phyloP scores from a whole-genome alignment of 1,140 invertebrate genomes.

The Aphaenogaster rudis region DNA sequence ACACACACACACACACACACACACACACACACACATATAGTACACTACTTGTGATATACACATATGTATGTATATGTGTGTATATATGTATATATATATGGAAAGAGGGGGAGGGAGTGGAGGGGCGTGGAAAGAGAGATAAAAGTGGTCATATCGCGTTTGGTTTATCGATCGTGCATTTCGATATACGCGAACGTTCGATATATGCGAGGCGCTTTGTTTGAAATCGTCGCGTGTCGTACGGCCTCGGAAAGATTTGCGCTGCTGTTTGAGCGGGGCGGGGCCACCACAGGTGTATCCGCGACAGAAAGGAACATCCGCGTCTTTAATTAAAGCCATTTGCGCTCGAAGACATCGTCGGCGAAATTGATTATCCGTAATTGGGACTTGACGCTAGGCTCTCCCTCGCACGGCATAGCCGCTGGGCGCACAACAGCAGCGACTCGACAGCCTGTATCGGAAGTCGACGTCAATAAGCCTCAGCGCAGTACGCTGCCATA shows the following conservation, averaged over 20 bases:
- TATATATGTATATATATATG: neutral
- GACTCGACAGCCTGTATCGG: constrained; percentile 71
- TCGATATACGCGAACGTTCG: constrained; percentile 14
- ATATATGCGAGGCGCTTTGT: constrained; percentile 1
- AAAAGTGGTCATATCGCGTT: constrained; percentile 47
- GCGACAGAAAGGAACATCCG: constrained; percentile 64
- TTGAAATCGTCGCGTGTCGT: constrained; percentile 33
- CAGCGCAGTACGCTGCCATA: constrained; percentile 44
- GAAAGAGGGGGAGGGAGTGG: neutral
- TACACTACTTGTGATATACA: too few relatives aligned
- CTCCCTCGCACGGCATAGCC: neutral
- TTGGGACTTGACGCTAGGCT: constrained; percentile 60
- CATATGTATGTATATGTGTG: too few relatives aligned
- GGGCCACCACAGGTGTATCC: constrained; percentile 38
- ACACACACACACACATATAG: too few relatives aligned
- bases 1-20: too few relatives aligned
- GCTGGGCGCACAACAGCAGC: constrained; percentile 18
- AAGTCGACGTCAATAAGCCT: constrained; percentile 69
- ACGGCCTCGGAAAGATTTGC: neutral
- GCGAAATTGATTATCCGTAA: constrained; percentile 75
- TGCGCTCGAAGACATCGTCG: constrained; percentile 72
- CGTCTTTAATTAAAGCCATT: constrained; percentile 74
- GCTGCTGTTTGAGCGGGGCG: neutral
- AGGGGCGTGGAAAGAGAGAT: neutral
- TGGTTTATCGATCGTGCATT: constrained; percentile 55